Conservation (phyloP, 1,140 invertebrate genomes). For the Tetranychus urticae region DNA sequence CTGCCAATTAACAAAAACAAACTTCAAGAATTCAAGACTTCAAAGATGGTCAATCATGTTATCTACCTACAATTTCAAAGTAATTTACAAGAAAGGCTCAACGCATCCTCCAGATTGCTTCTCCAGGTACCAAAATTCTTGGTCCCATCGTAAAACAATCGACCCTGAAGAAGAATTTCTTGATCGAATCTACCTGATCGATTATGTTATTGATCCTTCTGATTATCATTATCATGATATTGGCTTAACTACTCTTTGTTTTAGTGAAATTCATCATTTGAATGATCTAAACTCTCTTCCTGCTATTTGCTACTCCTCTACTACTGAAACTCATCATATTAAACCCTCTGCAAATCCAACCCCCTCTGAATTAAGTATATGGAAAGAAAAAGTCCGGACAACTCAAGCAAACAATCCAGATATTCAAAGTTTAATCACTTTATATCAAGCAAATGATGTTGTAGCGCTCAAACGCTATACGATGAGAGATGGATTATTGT, state of each 20-base stretch:
- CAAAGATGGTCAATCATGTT: not conserved
- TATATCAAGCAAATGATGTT: no score
- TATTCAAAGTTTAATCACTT: no score
- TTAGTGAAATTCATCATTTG: no score
- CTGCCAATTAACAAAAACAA: not conserved
- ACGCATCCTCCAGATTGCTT: not conserved
- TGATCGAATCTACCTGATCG: not conserved
- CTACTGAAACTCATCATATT: no score
- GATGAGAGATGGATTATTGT: no score
- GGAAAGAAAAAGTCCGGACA: no score
- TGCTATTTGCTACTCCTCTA: no score
- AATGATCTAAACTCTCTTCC: no score
- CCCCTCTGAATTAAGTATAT: no score
- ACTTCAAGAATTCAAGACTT: not conserved
- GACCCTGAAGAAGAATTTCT: not conserved
- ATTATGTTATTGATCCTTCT: not conserved
- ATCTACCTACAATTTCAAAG: not conserved
- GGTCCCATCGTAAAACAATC: not conserved
- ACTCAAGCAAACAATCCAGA: no score
- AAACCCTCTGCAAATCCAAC: no score
- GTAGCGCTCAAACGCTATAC: no score
- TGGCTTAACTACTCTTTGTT: not conserved
- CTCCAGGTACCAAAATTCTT: not conserved
- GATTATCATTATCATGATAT: not conserved
- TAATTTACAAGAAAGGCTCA: not conserved